Percentiles rank a stretch among this genome's conserved stretches.
phyloP scores from a whole-genome alignment of 2,797 vertebrate genomes.

The Oophaga sylvatica region DNA sequence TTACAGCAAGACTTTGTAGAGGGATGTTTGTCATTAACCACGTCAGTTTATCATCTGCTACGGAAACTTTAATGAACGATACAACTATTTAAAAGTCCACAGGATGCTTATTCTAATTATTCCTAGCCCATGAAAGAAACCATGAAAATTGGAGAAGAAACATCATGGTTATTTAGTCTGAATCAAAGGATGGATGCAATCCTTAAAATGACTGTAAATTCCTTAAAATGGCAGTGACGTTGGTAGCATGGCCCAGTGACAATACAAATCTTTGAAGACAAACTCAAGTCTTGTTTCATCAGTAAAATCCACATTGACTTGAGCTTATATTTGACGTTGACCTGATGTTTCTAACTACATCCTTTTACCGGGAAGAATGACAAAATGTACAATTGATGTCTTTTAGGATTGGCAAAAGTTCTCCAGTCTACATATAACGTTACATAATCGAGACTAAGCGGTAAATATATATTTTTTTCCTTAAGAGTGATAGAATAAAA shows the following conservation, averaged over 20 bases:
- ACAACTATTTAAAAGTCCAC: conserved; percentile 7
- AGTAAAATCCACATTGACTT: neutral
- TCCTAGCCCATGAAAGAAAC: conserved; percentile 20
- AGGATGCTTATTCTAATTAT: conserved; percentile 41
- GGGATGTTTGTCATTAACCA: conserved; percentile 46
- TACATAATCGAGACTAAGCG: neutral
- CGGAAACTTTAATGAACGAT: conserved; percentile 10
- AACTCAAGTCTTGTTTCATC: neutral
- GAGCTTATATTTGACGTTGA: neutral
- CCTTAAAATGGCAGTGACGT: conserved; percentile 36
- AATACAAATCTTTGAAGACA: neutral
- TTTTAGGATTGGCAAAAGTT: neutral
- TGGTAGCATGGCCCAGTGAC: neutral
- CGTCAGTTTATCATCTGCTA: conserved; percentile 40
- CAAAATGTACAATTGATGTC: neutral
- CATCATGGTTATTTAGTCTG: neutral
- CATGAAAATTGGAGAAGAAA: conserved; percentile 31
- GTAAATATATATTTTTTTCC: too few species aligned
- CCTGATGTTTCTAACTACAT: neutral
- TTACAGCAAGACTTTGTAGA: neutral
- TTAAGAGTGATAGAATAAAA: too few species aligned
- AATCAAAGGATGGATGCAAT: conserved; percentile 32
- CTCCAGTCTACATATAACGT: neutral
- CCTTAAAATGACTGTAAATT: conserved; percentile 28
- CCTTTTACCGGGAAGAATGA: neutral